Percentiles rank a stretch among this genome's conserved stretches.
Conservation (phyloP, 2,797 vertebrate species). For the Lepilemur ruficaudatus region DNA sequence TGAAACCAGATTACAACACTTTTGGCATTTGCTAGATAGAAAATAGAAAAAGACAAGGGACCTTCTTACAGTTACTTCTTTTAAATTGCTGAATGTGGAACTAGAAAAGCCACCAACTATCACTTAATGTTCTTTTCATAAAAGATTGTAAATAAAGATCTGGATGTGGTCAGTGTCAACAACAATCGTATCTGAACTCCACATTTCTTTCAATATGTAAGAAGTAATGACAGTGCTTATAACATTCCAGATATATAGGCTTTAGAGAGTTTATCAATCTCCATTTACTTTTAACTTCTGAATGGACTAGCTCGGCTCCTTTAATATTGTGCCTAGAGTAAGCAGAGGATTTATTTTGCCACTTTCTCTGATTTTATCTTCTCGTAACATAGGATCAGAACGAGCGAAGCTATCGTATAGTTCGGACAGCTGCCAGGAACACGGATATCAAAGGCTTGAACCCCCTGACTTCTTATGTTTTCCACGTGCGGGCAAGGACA, state of each 20-base stretch:
- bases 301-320: not conserved
- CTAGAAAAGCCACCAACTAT: not conserved
- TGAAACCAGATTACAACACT: slow-evolving; percentile 70
- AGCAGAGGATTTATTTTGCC: not conserved
- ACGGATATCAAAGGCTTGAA: slow-evolving; percentile 96
- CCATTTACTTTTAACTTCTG: not conserved
- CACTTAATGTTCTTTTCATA: slow-evolving; percentile 65
- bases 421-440: slow-evolving; percentile 93
- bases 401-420: slow-evolving; percentile 96
- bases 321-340: not conserved
- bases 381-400: slow-evolving; percentile 92
- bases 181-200: slow-evolving; percentile 45
- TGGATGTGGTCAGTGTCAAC: slow-evolving; percentile 47
- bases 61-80: slow-evolving; percentile 40
- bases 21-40: slow-evolving; percentile 70
- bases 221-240: not conserved
- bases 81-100: not conserved
- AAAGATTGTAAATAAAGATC: slow-evolving; percentile 48
- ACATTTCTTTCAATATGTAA: slow-evolving; percentile 46
- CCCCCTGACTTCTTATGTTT: slow-evolving; percentile 96
- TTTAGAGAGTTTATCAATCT: slow-evolving; percentile 13
- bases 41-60: slow-evolving; percentile 51
- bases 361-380: not conserved
- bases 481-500: slow-evolving; percentile 96
- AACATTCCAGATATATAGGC: slow-evolving; percentile 10